Percentiles rank a stretch among this genome's conserved stretches.
These are phyloP conservation scores for Temnopleurus reevesii DNA, from an alignment of 53 echinoderm and acorn worm genomes.

Conservation along the genomic window DNA sequence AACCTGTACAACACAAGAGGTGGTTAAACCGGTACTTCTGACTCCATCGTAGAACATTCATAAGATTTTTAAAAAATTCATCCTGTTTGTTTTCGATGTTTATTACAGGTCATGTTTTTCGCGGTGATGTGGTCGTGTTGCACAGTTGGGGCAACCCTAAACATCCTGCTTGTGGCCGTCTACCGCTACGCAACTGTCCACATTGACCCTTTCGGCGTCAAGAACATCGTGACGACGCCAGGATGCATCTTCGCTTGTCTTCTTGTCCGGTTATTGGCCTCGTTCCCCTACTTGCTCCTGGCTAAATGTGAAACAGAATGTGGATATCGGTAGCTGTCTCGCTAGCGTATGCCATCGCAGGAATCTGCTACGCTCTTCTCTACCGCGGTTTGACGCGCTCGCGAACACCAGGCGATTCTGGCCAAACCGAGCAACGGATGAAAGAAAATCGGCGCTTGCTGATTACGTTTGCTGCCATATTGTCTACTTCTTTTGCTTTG, in stretches of 20 bases:
- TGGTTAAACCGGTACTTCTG: too few species aligned
- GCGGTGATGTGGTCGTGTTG: not conserved
- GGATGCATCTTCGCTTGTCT: not conserved
- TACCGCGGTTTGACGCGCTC: slow-evolving; percentile 19
- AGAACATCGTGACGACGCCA: not conserved
- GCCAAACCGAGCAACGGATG: not conserved
- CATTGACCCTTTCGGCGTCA: not conserved
- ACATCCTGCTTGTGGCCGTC: not conserved
- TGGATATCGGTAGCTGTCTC: not conserved
- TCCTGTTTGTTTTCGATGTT: too few species aligned
- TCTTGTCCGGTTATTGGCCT: not conserved
- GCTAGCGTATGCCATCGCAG: not conserved
- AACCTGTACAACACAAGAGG: too few species aligned
- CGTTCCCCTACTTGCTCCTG: not conserved
- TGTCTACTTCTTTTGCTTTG: not conserved
- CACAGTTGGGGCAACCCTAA: not conserved
- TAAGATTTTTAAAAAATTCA: too few species aligned
- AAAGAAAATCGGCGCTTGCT: slow-evolving; percentile 27
- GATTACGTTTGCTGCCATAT: slow-evolving; percentile 14
- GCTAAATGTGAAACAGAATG: too few species aligned
- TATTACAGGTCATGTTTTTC: too few species aligned
- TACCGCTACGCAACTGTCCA: not conserved
- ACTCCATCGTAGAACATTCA: too few species aligned
- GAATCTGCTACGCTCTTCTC: not conserved
- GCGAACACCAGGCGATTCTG: not conserved